A percentile compares a stretch with the other conserved stretches of the same genome.
Conservation (phyloP, 2,888 invertebrate species). For the Phasia obesa region DNA sequence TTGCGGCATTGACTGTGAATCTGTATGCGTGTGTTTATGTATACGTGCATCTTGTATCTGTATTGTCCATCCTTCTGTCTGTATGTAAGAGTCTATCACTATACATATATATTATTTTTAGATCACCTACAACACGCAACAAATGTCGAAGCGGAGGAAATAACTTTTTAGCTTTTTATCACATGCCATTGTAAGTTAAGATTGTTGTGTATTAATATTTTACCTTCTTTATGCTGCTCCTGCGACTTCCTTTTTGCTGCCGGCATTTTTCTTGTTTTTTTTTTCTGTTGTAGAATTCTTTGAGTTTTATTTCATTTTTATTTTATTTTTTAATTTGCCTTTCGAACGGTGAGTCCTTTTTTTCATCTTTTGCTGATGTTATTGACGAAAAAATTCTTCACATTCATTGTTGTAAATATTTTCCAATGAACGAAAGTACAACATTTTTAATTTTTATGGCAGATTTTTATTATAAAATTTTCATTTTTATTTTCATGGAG, state of each 20-base stretch:
- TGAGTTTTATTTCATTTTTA: slow-evolving; percentile 1
- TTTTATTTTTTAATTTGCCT: slow-evolving; percentile 38
- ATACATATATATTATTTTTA: slow-evolving; percentile 25
- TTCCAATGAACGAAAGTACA: slow-evolving; percentile 20
- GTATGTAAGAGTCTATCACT: background rate
- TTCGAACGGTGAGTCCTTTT: slow-evolving; percentile 63
- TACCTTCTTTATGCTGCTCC: slow-evolving; percentile 23
- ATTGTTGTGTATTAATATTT: slow-evolving; percentile 63
- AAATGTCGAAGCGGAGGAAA: slow-evolving; percentile 46
- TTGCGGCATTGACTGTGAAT: slow-evolving; percentile 32
- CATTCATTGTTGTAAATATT: slow-evolving; percentile 60
- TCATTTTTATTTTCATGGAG: slow-evolving; percentile 8
- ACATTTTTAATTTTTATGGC: slow-evolving; percentile 59
- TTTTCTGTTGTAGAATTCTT: slow-evolving; percentile 56
- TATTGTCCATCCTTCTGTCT: slow-evolving; percentile 39
- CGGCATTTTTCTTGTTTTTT: slow-evolving; percentile 58
- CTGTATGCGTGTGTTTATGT: background rate
- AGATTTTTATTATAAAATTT: slow-evolving; percentile 50
- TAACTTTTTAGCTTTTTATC: slow-evolving; percentile 61
- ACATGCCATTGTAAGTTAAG: slow-evolving; percentile 64
- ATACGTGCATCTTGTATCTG: slow-evolving; percentile 20
- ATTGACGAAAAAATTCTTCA: slow-evolving; percentile 62
- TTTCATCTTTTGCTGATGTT: slow-evolving; percentile 43
- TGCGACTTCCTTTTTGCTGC: slow-evolving; percentile 48
- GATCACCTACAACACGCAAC: slow-evolving; percentile 40